Evolutionary conservation across 92 coral and sea anemone species (phyloP), one percentile per base, ranked within the genome.

Genomic region (Nematostella vectensis): DNA sequence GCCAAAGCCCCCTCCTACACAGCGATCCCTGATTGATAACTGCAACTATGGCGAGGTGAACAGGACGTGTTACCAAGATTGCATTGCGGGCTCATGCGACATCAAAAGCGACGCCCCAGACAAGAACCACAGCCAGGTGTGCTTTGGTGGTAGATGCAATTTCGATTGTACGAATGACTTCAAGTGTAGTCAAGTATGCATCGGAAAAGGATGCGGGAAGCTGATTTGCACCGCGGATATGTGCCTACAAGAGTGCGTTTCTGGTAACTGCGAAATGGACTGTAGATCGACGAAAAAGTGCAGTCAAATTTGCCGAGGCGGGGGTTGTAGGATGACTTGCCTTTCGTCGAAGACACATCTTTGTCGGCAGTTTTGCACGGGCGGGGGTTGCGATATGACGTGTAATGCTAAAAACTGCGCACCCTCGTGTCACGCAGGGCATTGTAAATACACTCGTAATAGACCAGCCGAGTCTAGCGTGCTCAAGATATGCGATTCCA

Each of bases 261-360:
- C 88, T 20, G 95, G 95, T 27, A 79, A 76, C 11, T 80, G 95
- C 40, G 69, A 80, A 45, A 85, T 85, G 95, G 84, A 72, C 28
- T 85, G 95, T 70, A 57, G 58, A 50, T 85, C 95, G 22, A 56
- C 29, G 37, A 76, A 70, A 42, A 31, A 67, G 21, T 85, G 95
- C 47, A 71, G 77, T 20, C 95, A 85, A 30, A 75, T 85, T 43
- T 85, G 95, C 65, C 69, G 80, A 47, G 83, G 87, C 19, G 95
- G 88, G 2, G 61, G 72, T 16, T 85, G 95, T 57, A 62, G 27
- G 56, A 82, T 77, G 57, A 77, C 63, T 48, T 85, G 95, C 55
- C 51, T 75, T 38, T 67, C 83, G 12, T 65, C 69, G 19, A 55
- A 55, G 45, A 70, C 74, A 0, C 65, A 72, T 49, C 33, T 53